Base-by-base conservation (phyloP, 2,888 invertebrate genomes). In the Lasioglossum oenotherae region DNA sequence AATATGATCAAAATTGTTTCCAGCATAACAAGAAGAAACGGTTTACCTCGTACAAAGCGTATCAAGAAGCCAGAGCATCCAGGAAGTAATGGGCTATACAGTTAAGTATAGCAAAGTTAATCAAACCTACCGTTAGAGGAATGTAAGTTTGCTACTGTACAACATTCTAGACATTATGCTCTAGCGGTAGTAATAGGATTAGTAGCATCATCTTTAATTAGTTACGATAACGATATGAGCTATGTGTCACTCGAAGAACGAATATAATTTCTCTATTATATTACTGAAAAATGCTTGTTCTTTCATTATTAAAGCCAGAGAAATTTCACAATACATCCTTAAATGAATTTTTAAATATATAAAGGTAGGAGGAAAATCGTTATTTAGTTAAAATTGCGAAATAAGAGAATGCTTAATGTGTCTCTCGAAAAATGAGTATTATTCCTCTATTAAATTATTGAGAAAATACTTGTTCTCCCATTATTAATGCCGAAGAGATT, bases 101-200 rank as follows among this genome's bases (percentile, higher is more conserved):
- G 86, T 85, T 85, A 74, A 74, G 35, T 49, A 85, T 76, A 80
- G 71, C 38, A 81, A 81, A 81, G 85, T 86, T 84, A 85, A 85
- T 86, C 85, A 77, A 81, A 85, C 71, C 78, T 85, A 86, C 85
- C 85, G 85, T 86, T 86, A 86, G 77, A 74, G 77, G 81, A 77
- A 85, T 76, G 77, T 57, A 78, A 78, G 69, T 74, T 57, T 49
- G 44, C 49, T 57, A 31, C 69, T 74, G 71, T 27, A 81, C 69
- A 80, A 85, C 67, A 78, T 74, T 74, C 53, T 72, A 53, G 19
- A n/a, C 38, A 60, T 80, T 77, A 35, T 57, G 16, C 23, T 49
- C 23, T 41, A 53, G 60, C 27, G 27, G 64, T 73, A 75, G 78
- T 46, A 44, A 73, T 38, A 38, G 16, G 60, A 74, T 60, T 44